These are phyloP conservation scores for Athalia rosae DNA, from an alignment of 2,888 invertebrate species.

Conservation along the genomic window DNA sequence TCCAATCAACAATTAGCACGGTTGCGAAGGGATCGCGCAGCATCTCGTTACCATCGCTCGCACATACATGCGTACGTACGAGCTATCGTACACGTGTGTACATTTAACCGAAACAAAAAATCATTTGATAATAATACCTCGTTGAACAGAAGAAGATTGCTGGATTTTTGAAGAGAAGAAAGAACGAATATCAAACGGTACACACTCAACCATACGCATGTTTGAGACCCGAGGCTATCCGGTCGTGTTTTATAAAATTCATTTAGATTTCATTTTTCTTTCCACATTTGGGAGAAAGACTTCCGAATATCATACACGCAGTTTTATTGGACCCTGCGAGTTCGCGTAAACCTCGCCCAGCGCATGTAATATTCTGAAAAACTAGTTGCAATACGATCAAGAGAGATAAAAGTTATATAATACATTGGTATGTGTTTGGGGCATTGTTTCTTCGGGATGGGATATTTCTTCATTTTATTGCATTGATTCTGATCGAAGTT, in stretches of 20 bases:
- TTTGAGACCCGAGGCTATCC: too few relatives aligned
- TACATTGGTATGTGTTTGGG: background rate
- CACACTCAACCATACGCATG: background rate
- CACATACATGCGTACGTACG: too few relatives aligned
- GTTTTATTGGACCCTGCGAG: constrained; percentile 1
- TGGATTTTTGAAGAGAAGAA: constrained; percentile 4
- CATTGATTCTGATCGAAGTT: constrained; percentile 37
- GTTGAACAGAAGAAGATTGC: constrained; percentile 22
- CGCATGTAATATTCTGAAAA: background rate
- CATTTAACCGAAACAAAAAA: background rate
- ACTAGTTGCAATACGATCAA: background rate
- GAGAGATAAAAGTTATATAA: constrained; percentile 23
- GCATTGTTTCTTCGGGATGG: constrained; percentile 14
- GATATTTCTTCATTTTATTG: constrained; percentile 25
- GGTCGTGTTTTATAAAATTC: too few relatives aligned
- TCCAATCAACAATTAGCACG: constrained; percentile 19
- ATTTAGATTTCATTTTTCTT: too few relatives aligned
- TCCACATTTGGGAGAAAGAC: background rate
- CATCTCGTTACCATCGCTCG: constrained; percentile 1
- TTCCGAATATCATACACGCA: background rate
- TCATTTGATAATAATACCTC: constrained; percentile 3
- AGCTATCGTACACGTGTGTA: background rate
- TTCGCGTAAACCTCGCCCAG: background rate
- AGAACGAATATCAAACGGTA: background rate
- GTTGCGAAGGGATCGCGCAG: constrained; percentile 7